Evolutionary conservation across 2,888 invertebrate genomes (phyloP).

Genomic region (Diarsia brunnea): DNA sequence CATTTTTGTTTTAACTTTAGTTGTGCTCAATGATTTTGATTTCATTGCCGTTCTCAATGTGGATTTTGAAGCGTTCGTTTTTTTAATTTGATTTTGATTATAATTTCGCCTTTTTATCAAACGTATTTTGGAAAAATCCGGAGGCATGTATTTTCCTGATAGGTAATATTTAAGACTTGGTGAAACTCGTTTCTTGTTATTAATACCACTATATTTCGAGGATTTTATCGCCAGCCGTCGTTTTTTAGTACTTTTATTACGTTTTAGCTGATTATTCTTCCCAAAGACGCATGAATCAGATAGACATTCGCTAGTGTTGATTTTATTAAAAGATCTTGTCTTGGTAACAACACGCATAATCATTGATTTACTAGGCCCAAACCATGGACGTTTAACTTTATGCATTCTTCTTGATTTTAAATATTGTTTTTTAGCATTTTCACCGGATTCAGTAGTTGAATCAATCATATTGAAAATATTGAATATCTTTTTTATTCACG

Average conservation of each 20-base stretch:
- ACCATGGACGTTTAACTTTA: constrained; percentile 25
- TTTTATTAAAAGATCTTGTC: constrained; percentile 8
- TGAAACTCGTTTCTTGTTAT: constrained; percentile 17
- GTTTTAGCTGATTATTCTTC: constrained; percentile 2
- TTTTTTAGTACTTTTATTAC: constrained; percentile 39
- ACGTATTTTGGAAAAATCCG: constrained; percentile 13
- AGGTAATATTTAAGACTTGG: constrained; percentile 19
- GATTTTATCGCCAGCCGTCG: neutral
- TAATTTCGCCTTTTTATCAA: constrained; percentile 3
- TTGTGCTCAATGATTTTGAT: constrained; percentile 56
- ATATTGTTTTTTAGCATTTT: constrained; percentile 8
- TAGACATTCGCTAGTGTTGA: constrained; percentile 30
- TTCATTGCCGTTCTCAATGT: constrained; percentile 29
- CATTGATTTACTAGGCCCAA: constrained; percentile 55
- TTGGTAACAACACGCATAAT: constrained; percentile 32
- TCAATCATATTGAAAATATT: constrained; percentile 27
- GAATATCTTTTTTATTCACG: neutral
- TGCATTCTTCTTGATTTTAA: constrained; percentile 5
- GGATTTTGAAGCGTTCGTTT: constrained; percentile 26
- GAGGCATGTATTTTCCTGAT: constrained; percentile 29
- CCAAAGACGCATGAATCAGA: constrained; percentile 51
- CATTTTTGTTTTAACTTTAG: constrained; percentile 26
- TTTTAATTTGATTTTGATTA: neutral
- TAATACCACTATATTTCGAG: constrained; percentile 20
- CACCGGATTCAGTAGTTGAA: neutral